Conservation (phyloP, 1,140 invertebrate species). For the Glomeris maerens region DNA sequence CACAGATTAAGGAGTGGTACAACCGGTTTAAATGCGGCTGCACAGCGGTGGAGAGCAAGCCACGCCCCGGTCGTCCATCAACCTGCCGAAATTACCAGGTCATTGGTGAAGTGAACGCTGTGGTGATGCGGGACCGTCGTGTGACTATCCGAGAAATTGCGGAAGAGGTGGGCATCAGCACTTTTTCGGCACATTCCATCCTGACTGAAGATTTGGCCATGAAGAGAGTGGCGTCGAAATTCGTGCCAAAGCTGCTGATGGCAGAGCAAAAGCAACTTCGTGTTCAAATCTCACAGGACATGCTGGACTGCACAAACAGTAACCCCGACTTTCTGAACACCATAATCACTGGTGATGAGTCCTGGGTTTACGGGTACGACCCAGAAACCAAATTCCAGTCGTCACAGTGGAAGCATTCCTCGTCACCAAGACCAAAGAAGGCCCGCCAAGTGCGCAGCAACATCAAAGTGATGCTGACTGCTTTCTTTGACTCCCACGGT, state of each 20-base stretch:
- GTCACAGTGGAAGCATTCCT: constrained; percentile 3
- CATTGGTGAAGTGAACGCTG: constrained; percentile 17
- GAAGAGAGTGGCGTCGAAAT: constrained; percentile 1
- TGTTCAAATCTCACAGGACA: constrained; percentile 8
- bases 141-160: constrained; percentile 6
- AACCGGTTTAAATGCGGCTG: constrained; percentile 21
- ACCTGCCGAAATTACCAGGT: constrained; percentile 18
- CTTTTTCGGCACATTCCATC: not conserved
- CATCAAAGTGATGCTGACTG: not conserved
- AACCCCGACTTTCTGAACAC: no score
- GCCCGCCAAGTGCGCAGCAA: not conserved
- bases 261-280: constrained; percentile 5
- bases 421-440: constrained; percentile 1
- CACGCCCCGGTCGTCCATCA: constrained; percentile 16
- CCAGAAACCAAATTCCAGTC: no score
- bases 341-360: no score
- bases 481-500: constrained; percentile 6
- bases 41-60: constrained; percentile 20
- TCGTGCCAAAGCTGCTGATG: constrained; percentile 8
- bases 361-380: no score
- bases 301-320: constrained; percentile 2
- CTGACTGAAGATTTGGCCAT: constrained; percentile 5
- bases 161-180: no score
- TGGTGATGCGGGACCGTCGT: constrained; percentile 6
- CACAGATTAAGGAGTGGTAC: constrained; percentile 14